Conservation (phyloP, 2,797 vertebrate species). For the Kryptolebias ocellatus region DNA sequence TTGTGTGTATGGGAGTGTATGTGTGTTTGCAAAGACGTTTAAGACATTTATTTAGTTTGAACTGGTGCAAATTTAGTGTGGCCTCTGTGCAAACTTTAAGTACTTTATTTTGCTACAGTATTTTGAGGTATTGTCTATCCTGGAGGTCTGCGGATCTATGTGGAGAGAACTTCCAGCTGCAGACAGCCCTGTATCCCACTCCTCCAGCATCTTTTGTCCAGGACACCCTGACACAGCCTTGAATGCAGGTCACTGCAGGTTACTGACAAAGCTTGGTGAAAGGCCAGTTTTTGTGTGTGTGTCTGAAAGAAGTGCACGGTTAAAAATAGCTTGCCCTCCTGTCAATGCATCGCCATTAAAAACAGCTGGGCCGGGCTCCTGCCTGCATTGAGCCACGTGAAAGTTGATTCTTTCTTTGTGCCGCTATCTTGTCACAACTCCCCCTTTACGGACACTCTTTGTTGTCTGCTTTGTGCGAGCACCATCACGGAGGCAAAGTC, state of each 20-base stretch:
- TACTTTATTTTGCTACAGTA: conserved; percentile 58
- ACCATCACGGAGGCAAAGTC: conserved; percentile 74
- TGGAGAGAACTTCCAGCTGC: conserved; percentile 67
- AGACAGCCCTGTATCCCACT: conserved; percentile 50
- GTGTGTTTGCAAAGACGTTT: conserved; percentile 68
- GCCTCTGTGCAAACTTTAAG: conserved; percentile 39
- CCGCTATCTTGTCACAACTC: conserved; percentile 79
- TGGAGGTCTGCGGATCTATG: conserved; percentile 24
- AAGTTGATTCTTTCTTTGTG: conserved; percentile 86
- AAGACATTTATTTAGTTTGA: conserved; percentile 53
- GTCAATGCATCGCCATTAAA: conserved; percentile 83
- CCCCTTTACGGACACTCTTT: conserved; percentile 79
- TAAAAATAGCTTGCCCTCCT: conserved; percentile 83
- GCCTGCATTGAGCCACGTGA: conserved; percentile 81
- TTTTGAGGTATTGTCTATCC: conserved; percentile 44
- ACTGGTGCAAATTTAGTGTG: conserved; percentile 35
- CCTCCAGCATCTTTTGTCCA: conserved; percentile 76
- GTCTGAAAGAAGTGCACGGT: conserved; percentile 80
- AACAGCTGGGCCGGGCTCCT: conserved; percentile 83
- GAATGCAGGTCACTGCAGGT: conserved; percentile 86
- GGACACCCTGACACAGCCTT: conserved; percentile 74
- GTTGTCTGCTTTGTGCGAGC: conserved; percentile 73
- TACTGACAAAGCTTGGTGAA: conserved; percentile 81
- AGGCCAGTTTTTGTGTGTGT: conserved; percentile 58
- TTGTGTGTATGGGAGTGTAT: conserved; percentile 22